Evolutionary conservation across 2,888 invertebrate species (phyloP), one percentile per base, ranked within the genome.

Genomic region (Cheilosia pagana): DNA sequence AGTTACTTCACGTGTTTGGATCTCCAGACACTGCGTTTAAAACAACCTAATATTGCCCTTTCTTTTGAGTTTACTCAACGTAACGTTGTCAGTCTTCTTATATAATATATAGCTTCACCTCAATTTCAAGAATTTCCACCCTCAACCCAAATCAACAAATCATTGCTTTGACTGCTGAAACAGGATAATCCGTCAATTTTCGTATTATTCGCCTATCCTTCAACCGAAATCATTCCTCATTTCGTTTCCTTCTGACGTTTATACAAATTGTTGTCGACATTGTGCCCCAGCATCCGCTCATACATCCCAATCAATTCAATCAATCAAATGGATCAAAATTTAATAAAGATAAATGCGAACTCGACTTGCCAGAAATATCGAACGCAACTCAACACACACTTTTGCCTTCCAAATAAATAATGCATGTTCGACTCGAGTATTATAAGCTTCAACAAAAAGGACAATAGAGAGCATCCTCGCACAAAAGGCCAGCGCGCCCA

Each of bases 271-370:
- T 21, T 28, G 50, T 43, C 65, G 52, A 78, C 78, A 70, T 65
- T 23, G 16, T n/a, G 43, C 60, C 62, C 31, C 35, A 23, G 67
- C 16, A 78, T 55, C 41, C 62, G 14, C 39, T 16, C 68, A 45
- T 86, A 87, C 71, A 70, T 35, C 72, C 70, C 87, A 89, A 87
- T 87, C 87, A 87, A 87, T 87, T 87, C 81, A 85, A 90, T 89
- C 89, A 89, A 89, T 91, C 90, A 90, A 88, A 87, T 85, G 87
- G 87, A 89, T 88, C 86, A 87, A 89, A 88, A 88, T 87, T 87
- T 83, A 87, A 86, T 85, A 74, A 81, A 86, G 87, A 87, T 81
- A 87, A 88, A 89, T 88, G 45, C 88, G 87, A 87, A 88, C 59
- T 59, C 53, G 63, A 60, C 50, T 50, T 67, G 21, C n/a, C 14